Evolutionary conservation across 2,113 vertebrate genomes (phyloP).

Genomic region (Ancistrus triradiatus): DNA sequence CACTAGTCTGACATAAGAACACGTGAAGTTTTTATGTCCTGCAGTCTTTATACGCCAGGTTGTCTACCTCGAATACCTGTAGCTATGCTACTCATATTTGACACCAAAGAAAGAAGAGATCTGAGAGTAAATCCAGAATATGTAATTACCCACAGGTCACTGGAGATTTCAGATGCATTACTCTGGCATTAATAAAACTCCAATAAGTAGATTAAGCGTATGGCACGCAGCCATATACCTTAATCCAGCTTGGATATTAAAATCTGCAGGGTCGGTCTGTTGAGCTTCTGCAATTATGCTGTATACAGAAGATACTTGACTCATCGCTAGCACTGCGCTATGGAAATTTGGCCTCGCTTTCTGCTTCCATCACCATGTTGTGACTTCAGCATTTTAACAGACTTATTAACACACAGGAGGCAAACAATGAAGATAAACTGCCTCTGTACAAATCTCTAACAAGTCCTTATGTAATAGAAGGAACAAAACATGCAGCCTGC

Average conservation of each 20-base stretch:
- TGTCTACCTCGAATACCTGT: too few relatives aligned
- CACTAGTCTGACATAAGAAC: too few relatives aligned
- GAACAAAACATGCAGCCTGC: too few relatives aligned
- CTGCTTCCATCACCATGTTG: constrained; percentile 1
- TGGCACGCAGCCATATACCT: constrained; percentile 16
- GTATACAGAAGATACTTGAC: constrained; percentile 21
- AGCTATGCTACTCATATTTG: too few relatives aligned
- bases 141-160: too few relatives aligned
- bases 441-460: too few relatives aligned
- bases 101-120: too few relatives aligned
- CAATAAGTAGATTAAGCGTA: constrained; percentile 4
- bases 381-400: background rate
- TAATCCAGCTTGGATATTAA: constrained; percentile 12
- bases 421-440: constrained; percentile 13
- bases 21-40: too few relatives aligned
- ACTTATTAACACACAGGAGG: constrained; percentile 5
- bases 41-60: too few relatives aligned
- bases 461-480: too few relatives aligned
- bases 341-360: constrained; percentile 15
- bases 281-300: constrained; percentile 2
- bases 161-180: constrained; percentile 12
- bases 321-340: constrained; percentile 17
- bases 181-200: constrained; percentile 9
- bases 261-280: constrained; percentile 22
- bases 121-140: too few relatives aligned